These are phyloP conservation scores for Diorhabda carinulata DNA, from an alignment of 1,140 invertebrate genomes.

Conservation along the genomic window DNA sequence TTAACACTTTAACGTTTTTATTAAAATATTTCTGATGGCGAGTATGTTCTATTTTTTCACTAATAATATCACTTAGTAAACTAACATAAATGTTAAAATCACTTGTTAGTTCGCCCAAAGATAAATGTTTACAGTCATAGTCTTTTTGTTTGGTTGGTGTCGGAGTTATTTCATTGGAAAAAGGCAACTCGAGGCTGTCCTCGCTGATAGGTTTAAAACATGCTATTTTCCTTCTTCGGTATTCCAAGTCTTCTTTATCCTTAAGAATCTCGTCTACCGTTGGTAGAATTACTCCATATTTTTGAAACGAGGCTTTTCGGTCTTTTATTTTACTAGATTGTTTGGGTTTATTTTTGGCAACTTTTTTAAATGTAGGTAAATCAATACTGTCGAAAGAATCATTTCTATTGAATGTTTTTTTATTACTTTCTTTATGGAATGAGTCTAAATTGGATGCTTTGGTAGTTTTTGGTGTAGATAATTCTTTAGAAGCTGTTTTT, in stretches of 20 bases:
- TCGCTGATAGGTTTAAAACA: conserved; percentile 15
- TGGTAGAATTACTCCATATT: conserved; percentile 28
- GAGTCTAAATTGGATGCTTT: no score
- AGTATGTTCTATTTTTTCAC: conserved; percentile 21
- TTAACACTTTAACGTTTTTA: conserved; percentile 4
- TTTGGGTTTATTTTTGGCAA: not conserved
- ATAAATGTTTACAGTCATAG: conserved; percentile 34
- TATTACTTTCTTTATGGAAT: not conserved
- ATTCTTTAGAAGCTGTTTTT: no score
- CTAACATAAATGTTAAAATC: conserved; percentile 22
- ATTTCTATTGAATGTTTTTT: not conserved
- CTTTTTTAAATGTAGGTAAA: conserved; percentile 14
- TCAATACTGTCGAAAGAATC: conserved; percentile 16
- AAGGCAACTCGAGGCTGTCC: conserved; percentile 8
- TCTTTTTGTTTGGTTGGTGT: not conserved
- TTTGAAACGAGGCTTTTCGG: conserved; percentile 23
- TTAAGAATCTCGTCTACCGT: conserved; percentile 27
- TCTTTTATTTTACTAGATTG: not conserved
- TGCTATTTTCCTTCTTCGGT: conserved; percentile 23
- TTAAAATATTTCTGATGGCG: conserved; percentile 27
- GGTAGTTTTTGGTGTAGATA: no score
- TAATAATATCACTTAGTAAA: conserved; percentile 25
- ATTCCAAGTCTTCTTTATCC: conserved; percentile 23
- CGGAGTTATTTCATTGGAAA: conserved; percentile 3
- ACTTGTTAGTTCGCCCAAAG: conserved; percentile 20